Conservation (phyloP, 2,113 vertebrate genomes). For the Fulmarus glacialis region DNA sequence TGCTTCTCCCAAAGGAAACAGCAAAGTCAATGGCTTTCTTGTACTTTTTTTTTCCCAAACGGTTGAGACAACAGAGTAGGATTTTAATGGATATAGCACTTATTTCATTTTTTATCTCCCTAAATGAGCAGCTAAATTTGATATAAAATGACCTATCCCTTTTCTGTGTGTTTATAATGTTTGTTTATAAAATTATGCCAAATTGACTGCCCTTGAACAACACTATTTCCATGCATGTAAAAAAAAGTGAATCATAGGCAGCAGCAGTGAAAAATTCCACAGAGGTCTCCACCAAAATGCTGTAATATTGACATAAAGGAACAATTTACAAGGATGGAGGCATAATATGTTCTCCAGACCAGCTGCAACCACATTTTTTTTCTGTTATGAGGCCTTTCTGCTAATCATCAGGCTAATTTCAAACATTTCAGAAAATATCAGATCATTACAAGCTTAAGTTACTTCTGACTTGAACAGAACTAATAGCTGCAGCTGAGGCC, state of each 20-base stretch:
- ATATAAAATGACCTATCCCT: slow-evolving; percentile 9
- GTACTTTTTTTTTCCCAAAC: background rate
- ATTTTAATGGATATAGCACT: slow-evolving; percentile 34
- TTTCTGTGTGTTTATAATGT: background rate
- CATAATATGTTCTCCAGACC: background rate
- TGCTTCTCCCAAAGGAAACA: slow-evolving; percentile 46
- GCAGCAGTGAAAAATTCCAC: slow-evolving; percentile 15
- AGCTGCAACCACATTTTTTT: background rate
- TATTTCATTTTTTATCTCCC: background rate
- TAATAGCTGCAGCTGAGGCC: background rate
- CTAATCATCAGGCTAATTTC: background rate
- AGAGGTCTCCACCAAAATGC: slow-evolving; percentile 9
- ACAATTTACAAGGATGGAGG: background rate
- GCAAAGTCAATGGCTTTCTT: slow-evolving; percentile 43
- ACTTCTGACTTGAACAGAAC: background rate
- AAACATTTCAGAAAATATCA: slow-evolving; percentile 4
- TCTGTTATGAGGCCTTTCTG: background rate
- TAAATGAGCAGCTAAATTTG: slow-evolving; percentile 38
- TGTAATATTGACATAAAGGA: slow-evolving; percentile 19
- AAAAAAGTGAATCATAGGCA: background rate
- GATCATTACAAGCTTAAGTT: background rate
- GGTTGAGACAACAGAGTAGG: background rate
- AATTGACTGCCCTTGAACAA: slow-evolving; percentile 29
- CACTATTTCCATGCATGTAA: background rate
- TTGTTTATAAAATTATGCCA: slow-evolving; percentile 28